A percentile compares a stretch with the other conserved stretches of the same genome.
These are phyloP conservation scores for Papilio demoleus DNA, from an alignment of 2,888 invertebrate genomes.

Conservation along the genomic window DNA sequence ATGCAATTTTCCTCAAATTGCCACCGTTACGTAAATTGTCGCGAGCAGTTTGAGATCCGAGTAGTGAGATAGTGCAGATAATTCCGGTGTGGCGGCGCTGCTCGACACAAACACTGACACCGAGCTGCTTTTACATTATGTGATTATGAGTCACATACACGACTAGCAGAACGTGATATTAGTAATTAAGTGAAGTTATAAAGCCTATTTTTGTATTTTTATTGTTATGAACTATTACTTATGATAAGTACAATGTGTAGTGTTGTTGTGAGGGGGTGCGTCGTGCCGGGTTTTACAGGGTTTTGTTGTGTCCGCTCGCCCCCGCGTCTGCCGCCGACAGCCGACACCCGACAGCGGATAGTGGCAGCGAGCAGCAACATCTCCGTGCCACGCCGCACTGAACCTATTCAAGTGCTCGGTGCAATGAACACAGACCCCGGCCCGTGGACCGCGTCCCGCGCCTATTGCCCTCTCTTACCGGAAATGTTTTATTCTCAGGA, in stretches of 20 bases:
- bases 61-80: not conserved
- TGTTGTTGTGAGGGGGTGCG: not conserved
- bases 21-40: conserved; percentile 1
- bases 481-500: not conserved
- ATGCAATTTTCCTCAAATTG: conserved; percentile 7
- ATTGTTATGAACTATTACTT: too few species aligned
- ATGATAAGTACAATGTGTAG: not conserved
- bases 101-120: not conserved
- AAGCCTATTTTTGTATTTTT: too few species aligned
- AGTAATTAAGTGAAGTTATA: too few species aligned
- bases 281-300: not conserved
- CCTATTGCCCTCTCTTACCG: not conserved
- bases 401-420: not conserved
- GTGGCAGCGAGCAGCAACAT: not conserved
- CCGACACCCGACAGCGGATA: not conserved
- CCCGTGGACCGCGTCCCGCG: not conserved
- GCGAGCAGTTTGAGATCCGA: conserved; percentile 2
- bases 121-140: too few species aligned
- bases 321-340: not conserved
- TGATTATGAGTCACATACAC: not conserved
- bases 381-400: not conserved
- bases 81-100: not conserved
- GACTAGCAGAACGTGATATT: too few species aligned
- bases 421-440: not conserved
- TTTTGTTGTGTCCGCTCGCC: not conserved